A percentile compares a stretch with the other conserved stretches of the same genome.
Conservation (phyloP, 2,888 invertebrate genomes). For the Empis livida region DNA sequence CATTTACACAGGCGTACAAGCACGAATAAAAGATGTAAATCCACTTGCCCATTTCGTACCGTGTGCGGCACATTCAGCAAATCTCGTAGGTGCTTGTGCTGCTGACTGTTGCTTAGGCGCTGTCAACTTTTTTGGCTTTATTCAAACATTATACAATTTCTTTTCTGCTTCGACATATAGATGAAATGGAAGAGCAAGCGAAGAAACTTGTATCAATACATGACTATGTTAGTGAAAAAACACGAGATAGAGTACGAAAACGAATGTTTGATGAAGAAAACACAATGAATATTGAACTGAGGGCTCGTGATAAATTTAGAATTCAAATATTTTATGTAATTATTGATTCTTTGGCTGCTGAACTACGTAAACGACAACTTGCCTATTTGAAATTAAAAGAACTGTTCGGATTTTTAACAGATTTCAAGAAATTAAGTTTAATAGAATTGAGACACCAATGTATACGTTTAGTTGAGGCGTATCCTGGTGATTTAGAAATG, state of each 20-base stretch:
- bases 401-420: background rate
- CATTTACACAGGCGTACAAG: slow-evolving; percentile 20
- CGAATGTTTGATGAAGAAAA: background rate
- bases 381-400: background rate
- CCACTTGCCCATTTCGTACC: slow-evolving; percentile 21
- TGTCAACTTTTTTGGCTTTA: slow-evolving; percentile 4
- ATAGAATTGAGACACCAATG: background rate
- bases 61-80: slow-evolving; percentile 21
- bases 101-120: slow-evolving; percentile 5
- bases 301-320: background rate
- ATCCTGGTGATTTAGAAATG: background rate
- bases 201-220: no score
- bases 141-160: slow-evolving; percentile 6
- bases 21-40: slow-evolving; percentile 19
- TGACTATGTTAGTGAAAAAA: no score
- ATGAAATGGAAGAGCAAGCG: background rate
- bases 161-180: slow-evolving; percentile 7
- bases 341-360: background rate
- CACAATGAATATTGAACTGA: background rate
- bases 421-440: background rate
- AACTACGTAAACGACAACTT: background rate
- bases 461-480: background rate
- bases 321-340: background rate
- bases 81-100: slow-evolving; percentile 17
- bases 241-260: no score